Evolutionary conservation across 2,888 invertebrate genomes (phyloP), one percentile per base, ranked within the genome.

Genomic region (Perizoma affinitatum): DNA sequence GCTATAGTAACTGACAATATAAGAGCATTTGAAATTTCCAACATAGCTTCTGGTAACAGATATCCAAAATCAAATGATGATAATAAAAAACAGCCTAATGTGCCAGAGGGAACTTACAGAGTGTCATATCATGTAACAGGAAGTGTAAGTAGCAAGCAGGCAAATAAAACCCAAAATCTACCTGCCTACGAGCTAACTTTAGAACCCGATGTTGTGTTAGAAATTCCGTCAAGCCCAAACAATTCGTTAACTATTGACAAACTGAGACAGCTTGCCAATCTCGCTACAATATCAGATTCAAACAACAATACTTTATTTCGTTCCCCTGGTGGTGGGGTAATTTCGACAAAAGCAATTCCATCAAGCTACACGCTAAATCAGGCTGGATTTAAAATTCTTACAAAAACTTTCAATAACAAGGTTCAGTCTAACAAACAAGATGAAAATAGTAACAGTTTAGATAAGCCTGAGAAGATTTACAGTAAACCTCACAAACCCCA

Each of bases 331-430:
- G 87, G 92, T 53, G 87, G 92, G 54, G 84, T 93, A 22, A 94
- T 94, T 73, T 94, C 94, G 10, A 94, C 93, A 8, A 94, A 94
- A 87, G 94, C 94, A 4, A 93, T 94, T 61, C 93, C 93, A 11
- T 93, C 94, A 0, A 94, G 93, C 72, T 94, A 94, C 69, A 93
- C 93, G 0, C 78, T 94, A 22, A 95, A 95, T 77, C 93, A 94
- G 61, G 94, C 95, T 46, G 95, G 95, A 1, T 93, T 95, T 60
- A 93, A 94, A 76, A 93, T 95, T 66, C 79, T 95, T 57, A 95
- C 95, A 0, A 95, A 95, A 85, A 93, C 94, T 0, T 93, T 63
- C 38, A 63, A 93, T 57, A 94, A 94, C 66, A 95, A 95, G 82
- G 83, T 88, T 52, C 89, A 88, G 58, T 72, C 87, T 5, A 80